Base-by-base conservation (phyloP, 2,888 invertebrate genomes). In the Caenorhabditis wallacei region DNA sequence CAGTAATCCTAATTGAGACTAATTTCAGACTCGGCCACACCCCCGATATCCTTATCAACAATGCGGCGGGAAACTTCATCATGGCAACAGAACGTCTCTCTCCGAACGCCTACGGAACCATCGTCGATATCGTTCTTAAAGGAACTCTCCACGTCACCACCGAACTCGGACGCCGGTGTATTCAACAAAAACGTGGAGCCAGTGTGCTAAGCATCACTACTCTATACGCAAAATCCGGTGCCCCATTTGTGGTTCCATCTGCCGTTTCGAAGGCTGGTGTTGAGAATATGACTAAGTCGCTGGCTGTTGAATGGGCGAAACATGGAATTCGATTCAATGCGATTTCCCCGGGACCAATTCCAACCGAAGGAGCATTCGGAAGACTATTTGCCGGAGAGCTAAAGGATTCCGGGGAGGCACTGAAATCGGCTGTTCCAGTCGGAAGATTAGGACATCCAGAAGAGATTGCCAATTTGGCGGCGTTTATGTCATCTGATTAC, bases 41-140 rank as follows among this genome's bases (percentile, higher is more conserved):
- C 16, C 93, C 94, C 1, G 93, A 93, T 18, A 91, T 94, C 46
- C 89, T 94, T 18, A 92, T 94, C 63, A 94, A 94, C 89, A 94
- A 94, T 88, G 94, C 94, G 13, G 94, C 94, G 11, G 94, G 94
- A 2, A 94, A 94, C 88, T 94, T 94, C 87, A 93, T 94, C 61
- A 92, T 93, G 86, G 94, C 94, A 0, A 92, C 93, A 11, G 93
- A 94, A 84, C 88, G 93, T 30, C 91, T 94, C 20, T 93, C 94
- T 0, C 89, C 93, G 13, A 94, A 94, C 89, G 94, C 94, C 37
- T 83, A 85, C 46, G 71, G 80, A 51, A 83, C 86, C 13, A 79
- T 94, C 84, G 57, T 87, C 20, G 87, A 87, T 56, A 87, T 86
- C 61, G 87, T 87, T 11, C 74, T 87, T 13, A 76, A 84, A 46